Evolutionary conservation across 2,888 invertebrate genomes (phyloP).

Genomic region (Oscheius onirici): DNA sequence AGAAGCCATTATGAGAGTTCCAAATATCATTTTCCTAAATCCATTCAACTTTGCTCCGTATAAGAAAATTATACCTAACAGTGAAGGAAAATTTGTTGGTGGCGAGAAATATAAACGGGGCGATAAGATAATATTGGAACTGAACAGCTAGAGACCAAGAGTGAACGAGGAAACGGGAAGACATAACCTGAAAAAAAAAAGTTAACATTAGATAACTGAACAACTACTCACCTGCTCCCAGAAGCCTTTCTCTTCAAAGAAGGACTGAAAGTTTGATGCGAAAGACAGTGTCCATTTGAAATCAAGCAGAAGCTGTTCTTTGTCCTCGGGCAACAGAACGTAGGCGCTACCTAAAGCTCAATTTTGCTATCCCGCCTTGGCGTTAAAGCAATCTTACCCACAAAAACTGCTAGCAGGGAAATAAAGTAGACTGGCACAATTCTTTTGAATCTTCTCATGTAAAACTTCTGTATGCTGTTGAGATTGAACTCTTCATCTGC

Average conservation of each 20-base stretch:
- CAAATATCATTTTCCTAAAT: slow-evolving; percentile 5
- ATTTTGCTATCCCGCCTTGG: neutral
- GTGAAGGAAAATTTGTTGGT: too few relatives aligned
- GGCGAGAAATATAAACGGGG: neutral
- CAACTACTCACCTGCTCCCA: slow-evolving; percentile 14
- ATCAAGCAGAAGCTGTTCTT: neutral
- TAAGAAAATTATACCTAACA: too few relatives aligned
- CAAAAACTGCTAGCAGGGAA: neutral
- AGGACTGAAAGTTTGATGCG: neutral
- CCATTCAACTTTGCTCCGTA: slow-evolving; percentile 26
- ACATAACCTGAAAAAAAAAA: neutral
- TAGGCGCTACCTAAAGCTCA: neutral
- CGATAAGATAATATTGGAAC: slow-evolving; percentile 18
- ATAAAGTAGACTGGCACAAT: slow-evolving; percentile 6
- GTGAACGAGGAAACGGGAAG: slow-evolving; percentile 12
- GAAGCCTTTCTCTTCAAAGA: slow-evolving; percentile 8
- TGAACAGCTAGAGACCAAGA: slow-evolving; percentile 22
- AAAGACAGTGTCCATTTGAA: slow-evolving; percentile 7
- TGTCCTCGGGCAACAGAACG: neutral
- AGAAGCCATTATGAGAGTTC: neutral
- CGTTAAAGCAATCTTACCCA: neutral
- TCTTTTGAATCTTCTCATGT: slow-evolving; percentile 12
- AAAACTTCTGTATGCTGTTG: neutral
- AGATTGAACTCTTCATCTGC: neutral
- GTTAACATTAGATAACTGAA: neutral